phyloP scores from a whole-genome alignment of 1,140 invertebrate species.

The Leptestheria dahalacensis region DNA sequence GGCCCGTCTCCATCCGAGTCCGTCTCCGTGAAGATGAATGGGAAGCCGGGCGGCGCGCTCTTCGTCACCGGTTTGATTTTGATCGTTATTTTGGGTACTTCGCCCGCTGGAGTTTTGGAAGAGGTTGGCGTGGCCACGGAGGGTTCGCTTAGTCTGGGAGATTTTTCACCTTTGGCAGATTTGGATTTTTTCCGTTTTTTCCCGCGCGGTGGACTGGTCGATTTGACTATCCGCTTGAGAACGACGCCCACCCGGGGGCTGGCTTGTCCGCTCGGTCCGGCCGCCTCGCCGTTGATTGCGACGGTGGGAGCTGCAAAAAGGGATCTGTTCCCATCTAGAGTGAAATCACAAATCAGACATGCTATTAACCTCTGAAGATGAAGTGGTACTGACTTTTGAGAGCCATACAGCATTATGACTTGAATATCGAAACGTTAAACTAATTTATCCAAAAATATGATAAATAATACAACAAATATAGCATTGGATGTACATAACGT shows the following conservation, averaged over 20 bases:
- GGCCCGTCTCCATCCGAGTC: not conserved
- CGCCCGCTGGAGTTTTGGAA: not conserved
- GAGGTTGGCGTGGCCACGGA: not conserved
- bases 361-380: too few relatives aligned
- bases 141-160: not conserved
- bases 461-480: too few relatives aligned
- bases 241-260: constrained; percentile 4
- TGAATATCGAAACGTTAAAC: too few relatives aligned
- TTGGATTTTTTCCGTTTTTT: not conserved
- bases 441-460: too few relatives aligned
- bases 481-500: too few relatives aligned
- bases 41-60: constrained; percentile 1
- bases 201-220: not conserved
- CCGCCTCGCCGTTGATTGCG: not conserved
- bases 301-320: not conserved
- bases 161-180: not conserved
- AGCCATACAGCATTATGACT: too few relatives aligned
- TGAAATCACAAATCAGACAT: too few relatives aligned
- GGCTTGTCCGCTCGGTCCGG: not conserved
- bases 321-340: not conserved
- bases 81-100: constrained; percentile 6
- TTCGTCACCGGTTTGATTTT: constrained; percentile 5
- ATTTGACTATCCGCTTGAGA: constrained; percentile 3
- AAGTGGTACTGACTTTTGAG: too few relatives aligned
- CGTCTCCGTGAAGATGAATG: constrained; percentile 5